Evolutionary conservation across 2,888 invertebrate genomes (phyloP).

Genomic region (Nomada lathburiana): DNA sequence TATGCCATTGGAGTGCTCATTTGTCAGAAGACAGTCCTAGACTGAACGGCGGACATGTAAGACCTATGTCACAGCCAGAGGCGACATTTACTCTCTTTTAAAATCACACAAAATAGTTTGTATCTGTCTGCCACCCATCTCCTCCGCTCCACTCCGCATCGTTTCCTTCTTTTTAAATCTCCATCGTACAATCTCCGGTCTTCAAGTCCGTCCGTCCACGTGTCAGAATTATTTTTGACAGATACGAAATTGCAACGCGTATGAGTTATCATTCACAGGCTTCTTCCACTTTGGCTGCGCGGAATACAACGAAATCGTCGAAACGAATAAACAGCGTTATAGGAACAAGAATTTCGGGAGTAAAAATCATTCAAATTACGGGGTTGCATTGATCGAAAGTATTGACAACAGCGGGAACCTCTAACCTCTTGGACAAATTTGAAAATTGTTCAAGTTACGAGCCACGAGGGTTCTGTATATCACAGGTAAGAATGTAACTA

Average conservation of each 20-base stretch:
- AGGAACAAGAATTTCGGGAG: conserved; percentile 7
- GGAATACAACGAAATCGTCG: conserved; percentile 5
- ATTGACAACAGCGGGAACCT: conserved; percentile 32
- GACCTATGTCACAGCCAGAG: conserved; percentile 79
- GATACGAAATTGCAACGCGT: conserved; percentile 62
- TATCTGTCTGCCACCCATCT: conserved; percentile 61
- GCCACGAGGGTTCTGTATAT: conserved; percentile 1
- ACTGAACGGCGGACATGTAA: conserved; percentile 81
- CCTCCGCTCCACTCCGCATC: conserved; percentile 29
- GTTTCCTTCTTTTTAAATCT: conserved; percentile 28
- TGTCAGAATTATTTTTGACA: conserved; percentile 59
- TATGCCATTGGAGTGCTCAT: conserved; percentile 64
- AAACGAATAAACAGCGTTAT: background rate
- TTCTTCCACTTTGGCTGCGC: conserved; percentile 12
- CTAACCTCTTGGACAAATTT: conserved; percentile 54
- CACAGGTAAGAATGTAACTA: background rate
- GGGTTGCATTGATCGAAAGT: conserved; percentile 36
- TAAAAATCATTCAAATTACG: conserved; percentile 45
- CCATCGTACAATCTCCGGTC: conserved; percentile 32
- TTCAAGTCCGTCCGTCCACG: conserved; percentile 61
- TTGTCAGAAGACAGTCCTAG: conserved; percentile 78
- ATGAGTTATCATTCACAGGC: conserved; percentile 15
- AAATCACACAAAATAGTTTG: conserved; percentile 77
- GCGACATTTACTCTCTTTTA: conserved; percentile 76
- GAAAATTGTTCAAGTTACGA: conserved; percentile 35